These are phyloP conservation scores for Eumeta japonica DNA, from an alignment of 1,140 invertebrate genomes.

Conservation along the genomic window DNA sequence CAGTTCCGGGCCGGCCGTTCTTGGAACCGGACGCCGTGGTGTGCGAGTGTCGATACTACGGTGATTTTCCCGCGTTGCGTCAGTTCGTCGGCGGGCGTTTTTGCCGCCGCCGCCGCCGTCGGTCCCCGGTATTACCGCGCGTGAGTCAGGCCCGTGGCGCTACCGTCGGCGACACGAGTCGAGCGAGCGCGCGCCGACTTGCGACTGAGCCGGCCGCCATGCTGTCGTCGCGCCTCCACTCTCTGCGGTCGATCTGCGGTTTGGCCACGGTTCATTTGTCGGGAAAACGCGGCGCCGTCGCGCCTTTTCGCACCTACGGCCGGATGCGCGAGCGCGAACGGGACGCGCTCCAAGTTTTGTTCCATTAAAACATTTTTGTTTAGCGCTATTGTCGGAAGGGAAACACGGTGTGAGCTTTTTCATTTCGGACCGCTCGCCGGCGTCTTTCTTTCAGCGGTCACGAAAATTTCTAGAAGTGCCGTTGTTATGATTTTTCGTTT, in stretches of 20 bases:
- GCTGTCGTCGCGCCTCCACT: conserved; percentile 57
- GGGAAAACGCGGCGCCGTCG: conserved; percentile 37
- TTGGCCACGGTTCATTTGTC: conserved; percentile 55
- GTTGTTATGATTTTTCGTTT: no score
- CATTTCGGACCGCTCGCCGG: conserved; percentile 29
- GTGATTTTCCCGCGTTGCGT: conserved; percentile 19
- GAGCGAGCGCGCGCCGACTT: conserved; percentile 33
- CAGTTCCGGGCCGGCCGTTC: background rate
- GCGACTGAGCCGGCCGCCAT: conserved; percentile 51
- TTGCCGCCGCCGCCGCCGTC: conserved; percentile 5
- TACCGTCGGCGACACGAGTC: conserved; percentile 29
- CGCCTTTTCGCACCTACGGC: conserved; percentile 26
- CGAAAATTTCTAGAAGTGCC: no score
- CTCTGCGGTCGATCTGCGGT: conserved; percentile 59
- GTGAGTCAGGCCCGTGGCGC: conserved; percentile 25
- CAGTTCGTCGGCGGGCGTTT: conserved; percentile 1
- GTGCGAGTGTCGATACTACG: conserved; percentile 13
- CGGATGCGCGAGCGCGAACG: conserved; percentile 18
- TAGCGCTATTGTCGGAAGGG: conserved; percentile 47
- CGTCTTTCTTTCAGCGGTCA: background rate
- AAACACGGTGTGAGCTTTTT: conserved; percentile 54
- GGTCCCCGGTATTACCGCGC: conserved; percentile 27
- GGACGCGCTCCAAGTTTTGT: conserved; percentile 46
- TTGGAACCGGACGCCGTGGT: conserved; percentile 15
- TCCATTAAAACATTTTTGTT: conserved; percentile 52